Base-by-base conservation (phyloP, 2,888 invertebrate species). In the Hydropsyche betteni region DNA sequence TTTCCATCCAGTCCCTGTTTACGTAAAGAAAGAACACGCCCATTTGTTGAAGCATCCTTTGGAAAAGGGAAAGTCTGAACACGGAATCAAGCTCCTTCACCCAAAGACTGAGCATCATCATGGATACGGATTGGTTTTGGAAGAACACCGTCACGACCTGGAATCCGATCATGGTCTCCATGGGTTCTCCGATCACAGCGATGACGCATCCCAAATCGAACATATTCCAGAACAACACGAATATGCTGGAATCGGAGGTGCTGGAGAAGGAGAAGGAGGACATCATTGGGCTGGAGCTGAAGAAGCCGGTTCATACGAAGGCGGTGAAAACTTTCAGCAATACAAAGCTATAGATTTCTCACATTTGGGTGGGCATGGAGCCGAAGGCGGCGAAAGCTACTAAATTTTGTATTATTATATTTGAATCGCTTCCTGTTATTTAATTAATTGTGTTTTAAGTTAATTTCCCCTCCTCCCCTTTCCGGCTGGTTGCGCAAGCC, bases 1-100 rank as follows among this genome's bases (percentile, higher is more conserved):
- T 82, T 91, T 89, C 85, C 91, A 91, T 81, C 88, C 91, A 0
- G 91, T 92, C 0, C 91, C 91, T 0, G 91, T 91, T 0, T 91
- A 91, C 83, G 87, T 91, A 5, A 91, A 91, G 85, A 90, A 91
- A 81, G 91, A 91, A 81, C 89, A 91, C 83, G 88, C 88, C 80
- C 90, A 91, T 82, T 84, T 90, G 76, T 82, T 91, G 4, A 88
- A 91, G 80, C 90, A 91, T 81, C 91, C 91, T 4, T 84, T 91
- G 74, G 89, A 90, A 81, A 88, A 90, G 80, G 91, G 91, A 70
- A 88, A 89, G 80, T 88, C 87, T 80, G 90, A 90, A 80, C 88
- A 88, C 80, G 88, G 88, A 81, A 82, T 90, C 80, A 90, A 90
- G 81, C 85, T 86, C 78, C 85, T 90, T 80, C 90, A 90, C 81